Conservation (phyloP, 1,140 invertebrate genomes). For the Pseudobourletiella spinata region DNA sequence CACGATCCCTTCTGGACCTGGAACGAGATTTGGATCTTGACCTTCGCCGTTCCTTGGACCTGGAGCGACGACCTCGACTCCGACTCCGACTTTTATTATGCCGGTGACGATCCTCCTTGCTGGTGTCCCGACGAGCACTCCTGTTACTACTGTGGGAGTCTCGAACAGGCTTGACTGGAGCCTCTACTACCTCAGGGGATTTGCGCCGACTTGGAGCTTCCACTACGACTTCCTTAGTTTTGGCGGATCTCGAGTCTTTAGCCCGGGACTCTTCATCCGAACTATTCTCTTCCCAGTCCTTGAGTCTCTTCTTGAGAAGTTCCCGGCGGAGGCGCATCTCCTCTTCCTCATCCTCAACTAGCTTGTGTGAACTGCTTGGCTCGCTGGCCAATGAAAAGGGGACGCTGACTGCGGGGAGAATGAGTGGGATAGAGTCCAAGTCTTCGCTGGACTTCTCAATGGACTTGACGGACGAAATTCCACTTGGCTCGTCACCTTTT, state of each 20-base stretch:
- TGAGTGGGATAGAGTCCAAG: not conserved
- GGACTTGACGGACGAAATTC: not conserved
- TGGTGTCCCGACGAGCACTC: not conserved
- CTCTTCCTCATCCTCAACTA: conserved; percentile 23
- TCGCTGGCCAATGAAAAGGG: not conserved
- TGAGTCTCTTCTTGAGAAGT: conserved; percentile 29
- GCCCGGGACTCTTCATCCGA: conserved; percentile 18
- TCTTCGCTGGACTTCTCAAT: not conserved
- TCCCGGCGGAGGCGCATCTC: conserved; percentile 26
- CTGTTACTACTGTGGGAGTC: not conserved
- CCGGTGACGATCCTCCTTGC: not conserved
- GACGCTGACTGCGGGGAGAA: not conserved
- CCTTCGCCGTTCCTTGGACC: not conserved
- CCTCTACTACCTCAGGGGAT: not conserved
- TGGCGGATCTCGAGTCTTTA: not conserved
- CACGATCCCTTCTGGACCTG: not conserved
- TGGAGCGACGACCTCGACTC: not conserved
- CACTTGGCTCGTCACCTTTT: not conserved
- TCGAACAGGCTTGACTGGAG: no score
- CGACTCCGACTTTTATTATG: not conserved
- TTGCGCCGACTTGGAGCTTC: conserved; percentile 1
- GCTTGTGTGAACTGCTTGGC: not conserved
- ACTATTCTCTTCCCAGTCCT: conserved; percentile 29
- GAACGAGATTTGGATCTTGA: conserved; percentile 5
- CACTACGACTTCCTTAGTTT: not conserved